Evolutionary conservation across 2,113 vertebrate genomes (phyloP).

Genomic region (Tragelaphus strepsiceros): DNA sequence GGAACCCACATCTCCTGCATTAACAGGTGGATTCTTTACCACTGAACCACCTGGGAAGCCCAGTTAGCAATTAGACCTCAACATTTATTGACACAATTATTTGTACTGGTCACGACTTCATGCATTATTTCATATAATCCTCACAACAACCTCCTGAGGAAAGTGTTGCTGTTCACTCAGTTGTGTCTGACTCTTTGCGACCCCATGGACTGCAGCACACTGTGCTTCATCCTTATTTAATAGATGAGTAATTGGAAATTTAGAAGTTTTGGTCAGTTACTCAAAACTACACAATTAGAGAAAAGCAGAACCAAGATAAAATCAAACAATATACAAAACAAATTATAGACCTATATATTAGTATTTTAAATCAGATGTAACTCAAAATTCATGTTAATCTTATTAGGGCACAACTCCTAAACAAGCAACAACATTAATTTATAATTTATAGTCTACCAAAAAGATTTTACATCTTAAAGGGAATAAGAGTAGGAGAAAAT

Average conservation of each 20-base stretch:
- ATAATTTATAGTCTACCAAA: background rate
- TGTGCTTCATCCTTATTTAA: slow-evolving; percentile 1
- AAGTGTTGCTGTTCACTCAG: background rate
- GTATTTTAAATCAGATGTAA: background rate
- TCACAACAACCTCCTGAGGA: background rate
- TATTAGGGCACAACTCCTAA: background rate
- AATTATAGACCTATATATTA: background rate
- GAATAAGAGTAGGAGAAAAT: background rate
- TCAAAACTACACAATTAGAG: background rate
- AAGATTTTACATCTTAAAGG: background rate
- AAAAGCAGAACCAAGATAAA: slow-evolving; percentile 5
- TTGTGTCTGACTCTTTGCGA: background rate
- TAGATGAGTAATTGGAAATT: slow-evolving; percentile 17
- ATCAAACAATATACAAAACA: background rate
- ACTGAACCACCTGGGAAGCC: background rate
- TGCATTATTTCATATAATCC: slow-evolving; percentile 34
- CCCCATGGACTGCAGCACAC: background rate
- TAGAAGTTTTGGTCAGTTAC: background rate
- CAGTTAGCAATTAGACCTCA: background rate
- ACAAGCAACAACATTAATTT: background rate
- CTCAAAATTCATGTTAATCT: background rate
- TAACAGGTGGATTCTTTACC: background rate
- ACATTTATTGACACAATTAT: slow-evolving; percentile 43
- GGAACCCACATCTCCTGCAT: background rate
- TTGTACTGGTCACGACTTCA: background rate